Evolutionary conservation across 1,140 invertebrate genomes (phyloP).

Genomic region (Megathymus violae): DNA sequence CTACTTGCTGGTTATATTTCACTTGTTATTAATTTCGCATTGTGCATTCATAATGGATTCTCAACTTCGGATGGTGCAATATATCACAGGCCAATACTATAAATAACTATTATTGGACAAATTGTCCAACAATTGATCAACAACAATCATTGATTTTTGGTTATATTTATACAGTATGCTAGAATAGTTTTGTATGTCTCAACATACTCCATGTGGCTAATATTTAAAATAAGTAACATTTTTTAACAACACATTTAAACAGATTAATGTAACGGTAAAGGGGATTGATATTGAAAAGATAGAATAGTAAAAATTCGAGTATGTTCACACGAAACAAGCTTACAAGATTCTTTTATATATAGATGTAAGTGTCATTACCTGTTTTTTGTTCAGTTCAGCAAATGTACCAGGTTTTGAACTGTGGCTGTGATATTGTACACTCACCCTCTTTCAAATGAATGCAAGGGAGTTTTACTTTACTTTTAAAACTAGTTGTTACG

Average conservation of each 20-base stretch:
- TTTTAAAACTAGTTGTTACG: background rate
- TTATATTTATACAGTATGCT: too few relatives aligned
- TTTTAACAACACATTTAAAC: background rate
- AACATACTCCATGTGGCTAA: background rate
- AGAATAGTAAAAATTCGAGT: background rate
- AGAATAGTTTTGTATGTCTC: background rate
- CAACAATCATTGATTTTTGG: too few relatives aligned
- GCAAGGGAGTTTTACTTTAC: background rate
- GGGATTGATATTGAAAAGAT: background rate
- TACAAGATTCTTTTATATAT: constrained; percentile 35
- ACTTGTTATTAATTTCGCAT: too few relatives aligned
- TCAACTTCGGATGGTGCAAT: too few relatives aligned
- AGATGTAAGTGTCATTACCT: constrained; percentile 45
- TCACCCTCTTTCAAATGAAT: background rate
- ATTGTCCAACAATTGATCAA: too few relatives aligned
- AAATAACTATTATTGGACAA: too few relatives aligned
- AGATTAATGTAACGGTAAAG: background rate
- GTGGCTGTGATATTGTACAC: constrained; percentile 33
- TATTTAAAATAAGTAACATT: background rate
- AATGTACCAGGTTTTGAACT: constrained; percentile 23
- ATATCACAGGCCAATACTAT: too few relatives aligned
- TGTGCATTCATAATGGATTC: too few relatives aligned
- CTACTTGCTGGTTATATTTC: too few relatives aligned
- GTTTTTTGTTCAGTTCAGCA: constrained; percentile 21
- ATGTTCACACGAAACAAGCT: constrained; percentile 35